Percentiles rank a stretch among this genome's conserved stretches.
Conservation (phyloP, 2,797 vertebrate genomes). For the Ambastaia sidthimunki region DNA sequence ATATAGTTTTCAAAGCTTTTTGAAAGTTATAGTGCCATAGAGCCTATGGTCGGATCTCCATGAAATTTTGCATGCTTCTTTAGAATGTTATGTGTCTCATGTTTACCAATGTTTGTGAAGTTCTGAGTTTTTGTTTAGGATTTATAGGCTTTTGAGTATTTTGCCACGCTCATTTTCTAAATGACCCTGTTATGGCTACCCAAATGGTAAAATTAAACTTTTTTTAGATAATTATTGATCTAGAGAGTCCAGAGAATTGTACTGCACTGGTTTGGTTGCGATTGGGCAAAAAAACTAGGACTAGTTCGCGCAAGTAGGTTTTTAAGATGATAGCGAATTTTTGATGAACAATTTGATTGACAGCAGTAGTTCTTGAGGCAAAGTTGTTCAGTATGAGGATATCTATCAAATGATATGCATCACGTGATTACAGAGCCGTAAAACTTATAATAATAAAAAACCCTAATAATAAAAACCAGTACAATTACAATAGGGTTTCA, state of each 20-base stretch:
- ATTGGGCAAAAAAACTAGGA: neutral
- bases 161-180: neutral
- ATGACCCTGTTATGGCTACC: neutral
- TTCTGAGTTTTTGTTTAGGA: neutral
- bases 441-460: neutral
- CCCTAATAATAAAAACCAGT: constrained; percentile 11
- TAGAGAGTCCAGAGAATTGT: too few species aligned
- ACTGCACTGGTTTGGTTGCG: neutral
- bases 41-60: neutral
- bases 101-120: neutral
- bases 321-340: neutral
- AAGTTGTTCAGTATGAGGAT: neutral
- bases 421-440: constrained; percentile 1
- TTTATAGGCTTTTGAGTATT: neutral
- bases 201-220: neutral
- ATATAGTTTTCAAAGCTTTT: neutral
- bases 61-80: neutral
- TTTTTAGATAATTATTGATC: neutral
- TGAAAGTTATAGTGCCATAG: constrained; percentile 14
- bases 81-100: neutral
- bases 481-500: constrained; percentile 4
- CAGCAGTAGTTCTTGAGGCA: neutral
- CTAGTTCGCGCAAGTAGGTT: neutral
- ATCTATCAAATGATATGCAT: constrained; percentile 21
- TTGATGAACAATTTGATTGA: neutral